Evolutionary conservation across 2,797 vertebrate genomes (phyloP).

Genomic region (Aldrovandia affinis): DNA sequence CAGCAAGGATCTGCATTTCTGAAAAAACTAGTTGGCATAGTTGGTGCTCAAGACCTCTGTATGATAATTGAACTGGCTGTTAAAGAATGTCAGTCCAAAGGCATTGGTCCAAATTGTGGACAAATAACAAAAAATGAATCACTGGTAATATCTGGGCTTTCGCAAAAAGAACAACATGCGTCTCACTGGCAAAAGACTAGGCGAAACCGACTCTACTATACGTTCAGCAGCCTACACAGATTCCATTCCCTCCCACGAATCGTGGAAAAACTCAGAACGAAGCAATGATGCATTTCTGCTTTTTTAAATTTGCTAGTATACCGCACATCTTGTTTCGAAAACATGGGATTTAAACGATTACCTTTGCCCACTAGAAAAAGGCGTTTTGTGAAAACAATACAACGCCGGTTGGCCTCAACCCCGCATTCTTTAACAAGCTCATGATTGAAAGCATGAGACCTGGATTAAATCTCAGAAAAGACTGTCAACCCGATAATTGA

Average conservation of each 20-base stretch:
- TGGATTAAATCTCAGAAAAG: constrained; percentile 22
- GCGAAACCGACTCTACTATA: background rate
- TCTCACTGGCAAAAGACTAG: background rate
- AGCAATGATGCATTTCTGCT: background rate
- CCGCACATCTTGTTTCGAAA: background rate
- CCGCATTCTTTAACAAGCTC: background rate
- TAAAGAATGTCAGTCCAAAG: background rate
- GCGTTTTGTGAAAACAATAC: background rate
- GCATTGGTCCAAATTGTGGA: background rate
- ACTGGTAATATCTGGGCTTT: background rate
- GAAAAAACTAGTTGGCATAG: background rate
- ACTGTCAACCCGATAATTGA: constrained; percentile 22
- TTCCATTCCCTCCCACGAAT: background rate
- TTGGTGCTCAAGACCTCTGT: background rate
- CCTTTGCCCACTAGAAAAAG: background rate
- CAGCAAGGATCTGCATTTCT: background rate
- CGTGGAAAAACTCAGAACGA: background rate
- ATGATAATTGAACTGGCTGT: background rate
- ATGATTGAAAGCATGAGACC: constrained; percentile 1
- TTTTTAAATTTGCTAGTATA: background rate
- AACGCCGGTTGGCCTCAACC: background rate
- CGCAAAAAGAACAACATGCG: background rate
- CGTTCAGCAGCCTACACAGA: background rate
- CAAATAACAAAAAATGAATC: background rate
- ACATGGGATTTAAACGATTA: background rate